Evolutionary conservation across 2,888 invertebrate species (phyloP).

Genomic region (Hybos culiciformis): DNA sequence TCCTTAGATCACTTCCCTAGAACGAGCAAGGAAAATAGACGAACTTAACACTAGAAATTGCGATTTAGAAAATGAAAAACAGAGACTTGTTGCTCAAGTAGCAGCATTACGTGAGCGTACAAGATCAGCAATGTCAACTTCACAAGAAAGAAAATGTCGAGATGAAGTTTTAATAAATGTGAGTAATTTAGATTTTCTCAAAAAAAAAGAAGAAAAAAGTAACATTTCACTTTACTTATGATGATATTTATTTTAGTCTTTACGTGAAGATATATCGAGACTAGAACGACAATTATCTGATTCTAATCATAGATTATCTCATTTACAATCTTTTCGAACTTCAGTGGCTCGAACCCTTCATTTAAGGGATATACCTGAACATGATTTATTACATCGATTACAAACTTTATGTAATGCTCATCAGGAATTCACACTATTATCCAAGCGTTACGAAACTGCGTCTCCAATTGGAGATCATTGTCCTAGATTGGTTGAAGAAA

Average conservation of each 20-base stretch:
- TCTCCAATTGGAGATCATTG: conserved; percentile 35
- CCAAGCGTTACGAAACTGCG: conserved; percentile 51
- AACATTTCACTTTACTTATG: background rate
- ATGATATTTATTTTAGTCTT: conserved; percentile 38
- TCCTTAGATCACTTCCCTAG: conserved; percentile 61
- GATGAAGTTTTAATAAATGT: conserved; percentile 34
- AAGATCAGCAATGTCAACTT: conserved; percentile 29
- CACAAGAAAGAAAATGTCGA: conserved; percentile 31
- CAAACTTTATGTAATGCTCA: conserved; percentile 77
- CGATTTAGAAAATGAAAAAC: conserved; percentile 65
- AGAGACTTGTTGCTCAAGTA: conserved; percentile 37
- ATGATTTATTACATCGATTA: conserved; percentile 60
- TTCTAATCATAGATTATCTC: conserved; percentile 60
- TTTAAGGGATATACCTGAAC: conserved; percentile 58
- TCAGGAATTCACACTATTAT: conserved; percentile 73
- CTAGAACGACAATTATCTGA: conserved; percentile 62
- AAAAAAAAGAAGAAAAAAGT: background rate
- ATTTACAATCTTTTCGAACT: conserved; percentile 61
- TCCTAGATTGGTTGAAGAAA: conserved; percentile 31
- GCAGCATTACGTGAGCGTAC: conserved; percentile 28
- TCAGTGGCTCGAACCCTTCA: conserved; percentile 61
- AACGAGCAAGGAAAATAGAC: conserved; percentile 70
- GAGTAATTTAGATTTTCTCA: conserved; percentile 10
- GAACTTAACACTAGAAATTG: conserved; percentile 68
- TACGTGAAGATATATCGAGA: conserved; percentile 62